Evolutionary conservation across 2,113 vertebrate species (phyloP), one percentile per base, ranked within the genome.

Genomic region (Rhinichthys klamathensis): DNA sequence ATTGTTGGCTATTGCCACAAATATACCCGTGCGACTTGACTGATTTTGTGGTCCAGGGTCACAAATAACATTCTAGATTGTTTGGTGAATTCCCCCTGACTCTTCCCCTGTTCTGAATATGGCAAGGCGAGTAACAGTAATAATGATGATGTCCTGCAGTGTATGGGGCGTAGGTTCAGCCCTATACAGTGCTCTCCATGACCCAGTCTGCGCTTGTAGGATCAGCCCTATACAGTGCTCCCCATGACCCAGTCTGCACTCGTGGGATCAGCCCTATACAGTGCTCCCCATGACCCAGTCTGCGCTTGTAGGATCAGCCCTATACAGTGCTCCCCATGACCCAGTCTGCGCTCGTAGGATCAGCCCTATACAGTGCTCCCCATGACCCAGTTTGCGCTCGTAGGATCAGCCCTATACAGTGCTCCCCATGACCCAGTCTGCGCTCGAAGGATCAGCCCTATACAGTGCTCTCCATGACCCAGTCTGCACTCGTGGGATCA

Each of bases 261-360:
- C 87, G 30, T 30, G 2, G 30, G 30, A 30, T 41, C 38, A 41
- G 27, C 25, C 65, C 46, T 97, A 99, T 89, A 99, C 98, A 0
- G 98, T 99, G 93, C 98, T 99, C 93, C 99, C 98, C 97, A 99
- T 98, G 30, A 99, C 98, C 98, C 98, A 99, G 90, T 99, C 98
- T 10, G 41, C 8, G 91, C 97, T 97, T n/a, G n/a, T n/a, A n/a
- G n/a, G n/a, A n/a, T n/a, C n/a, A n/a, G n/a, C n/a, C n/a, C n/a
- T n/a, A n/a, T n/a, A n/a, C 98, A 0, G 98, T 99, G 93, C 98
- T 99, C 93, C 99, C 98, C 97, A 99, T 98, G 30, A 99, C 98
- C 98, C 98, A 99, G 90, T 99, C 98, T 10, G 41, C 8, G 91
- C 97, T 97, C 87, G n/a, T n/a, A n/a, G n/a, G n/a, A n/a, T n/a